These are phyloP conservation scores for Octonoba sinensis DNA, from an alignment of 2,888 invertebrate genomes.

Conservation along the genomic window DNA sequence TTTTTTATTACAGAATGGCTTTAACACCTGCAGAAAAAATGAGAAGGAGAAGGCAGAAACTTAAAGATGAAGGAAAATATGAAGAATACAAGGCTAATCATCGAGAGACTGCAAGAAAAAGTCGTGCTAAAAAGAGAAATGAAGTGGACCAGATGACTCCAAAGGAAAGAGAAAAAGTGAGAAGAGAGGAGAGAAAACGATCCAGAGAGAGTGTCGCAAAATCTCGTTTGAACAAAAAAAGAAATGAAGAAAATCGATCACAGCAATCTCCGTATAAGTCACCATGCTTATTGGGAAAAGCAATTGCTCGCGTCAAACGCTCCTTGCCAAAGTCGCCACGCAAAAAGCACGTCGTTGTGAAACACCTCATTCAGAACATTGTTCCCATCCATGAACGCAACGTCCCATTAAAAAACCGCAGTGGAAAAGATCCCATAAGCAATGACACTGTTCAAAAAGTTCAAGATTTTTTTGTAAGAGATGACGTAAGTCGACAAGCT, in stretches of 20 bases:
- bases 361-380: neutral
- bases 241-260: neutral
- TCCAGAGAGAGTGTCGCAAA: too few relatives aligned
- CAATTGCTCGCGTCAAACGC: constrained; percentile 6
- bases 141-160: too few relatives aligned
- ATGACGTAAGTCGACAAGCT: constrained; percentile 6
- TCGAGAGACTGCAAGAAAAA: too few relatives aligned
- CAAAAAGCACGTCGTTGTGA: neutral
- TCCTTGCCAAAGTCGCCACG: constrained; percentile 3
- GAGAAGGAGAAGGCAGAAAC: too few relatives aligned
- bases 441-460: neutral
- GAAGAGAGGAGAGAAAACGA: too few relatives aligned
- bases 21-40: too few relatives aligned
- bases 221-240: neutral
- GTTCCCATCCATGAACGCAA: neutral
- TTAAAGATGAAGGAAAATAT: too few relatives aligned
- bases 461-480: neutral
- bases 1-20: too few relatives aligned
- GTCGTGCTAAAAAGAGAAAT: too few relatives aligned
- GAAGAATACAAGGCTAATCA: too few relatives aligned
- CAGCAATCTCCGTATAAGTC: constrained; percentile 2
- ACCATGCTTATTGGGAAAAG: constrained; percentile 12
- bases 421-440: neutral
- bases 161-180: too few relatives aligned
- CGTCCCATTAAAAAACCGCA: neutral